Percentiles rank a stretch among this genome's conserved stretches.
phyloP scores from a whole-genome alignment of 1,140 invertebrate genomes.

The Acromyrmex heyeri region DNA sequence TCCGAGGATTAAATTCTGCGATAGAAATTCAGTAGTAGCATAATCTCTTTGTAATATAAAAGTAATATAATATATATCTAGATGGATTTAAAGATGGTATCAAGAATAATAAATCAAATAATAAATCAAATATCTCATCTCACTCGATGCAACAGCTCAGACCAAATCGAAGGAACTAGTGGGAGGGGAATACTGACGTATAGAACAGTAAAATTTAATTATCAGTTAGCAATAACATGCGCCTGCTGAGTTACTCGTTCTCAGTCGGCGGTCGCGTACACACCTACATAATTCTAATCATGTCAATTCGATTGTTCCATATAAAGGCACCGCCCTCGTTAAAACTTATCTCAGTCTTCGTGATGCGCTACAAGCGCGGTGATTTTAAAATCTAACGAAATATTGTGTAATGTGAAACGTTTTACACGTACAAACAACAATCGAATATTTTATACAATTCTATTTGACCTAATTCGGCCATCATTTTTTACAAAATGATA shows the following conservation, averaged over 20 bases:
- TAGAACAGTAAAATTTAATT: slow-evolving; percentile 73
- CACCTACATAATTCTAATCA: slow-evolving; percentile 53
- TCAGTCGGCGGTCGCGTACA: slow-evolving; percentile 40
- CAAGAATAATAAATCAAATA: slow-evolving; percentile 60
- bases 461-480: not conserved
- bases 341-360: slow-evolving; percentile 48
- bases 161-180: not conserved
- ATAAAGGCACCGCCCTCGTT: slow-evolving; percentile 66
- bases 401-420: slow-evolving; percentile 51
- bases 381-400: slow-evolving; percentile 21
- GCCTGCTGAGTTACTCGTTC: slow-evolving; percentile 50
- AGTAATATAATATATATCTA: slow-evolving; percentile 22
- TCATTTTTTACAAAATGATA: slow-evolving; percentile 43
- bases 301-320: slow-evolving; percentile 56
- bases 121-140: slow-evolving; percentile 57
- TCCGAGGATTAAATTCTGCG: slow-evolving; percentile 17
- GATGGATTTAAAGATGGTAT: slow-evolving; percentile 38
- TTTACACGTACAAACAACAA: slow-evolving; percentile 26
- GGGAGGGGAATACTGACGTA: slow-evolving; percentile 23
- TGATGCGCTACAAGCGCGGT: not conserved
- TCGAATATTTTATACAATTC: not conserved
- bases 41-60: slow-evolving; percentile 22
- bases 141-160: slow-evolving; percentile 41
- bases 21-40: not conserved
- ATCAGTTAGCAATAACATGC: slow-evolving; percentile 71